Conservation (phyloP, 2,113 vertebrate genomes). For the Bothrops jararaca region DNA sequence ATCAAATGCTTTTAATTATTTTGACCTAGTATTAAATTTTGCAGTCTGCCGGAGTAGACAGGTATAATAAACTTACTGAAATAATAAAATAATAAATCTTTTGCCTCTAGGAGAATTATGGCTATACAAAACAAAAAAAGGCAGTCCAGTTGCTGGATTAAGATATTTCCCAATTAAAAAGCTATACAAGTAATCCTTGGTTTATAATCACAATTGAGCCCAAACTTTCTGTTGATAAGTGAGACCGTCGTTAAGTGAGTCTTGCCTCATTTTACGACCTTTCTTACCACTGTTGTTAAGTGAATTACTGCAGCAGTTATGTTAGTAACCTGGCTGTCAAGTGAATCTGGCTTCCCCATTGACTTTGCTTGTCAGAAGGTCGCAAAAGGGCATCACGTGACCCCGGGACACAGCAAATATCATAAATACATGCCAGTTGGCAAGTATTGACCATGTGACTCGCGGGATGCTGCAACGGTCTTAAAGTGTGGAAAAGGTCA, state of each 20-base stretch:
- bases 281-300: not conserved
- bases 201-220: not conserved
- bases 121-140: not conserved
- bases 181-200: not conserved
- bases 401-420: not conserved
- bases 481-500: not conserved
- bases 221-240: not conserved
- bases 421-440: not conserved
- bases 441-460: not conserved
- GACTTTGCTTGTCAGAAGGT: not conserved
- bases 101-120: not conserved
- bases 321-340: not conserved
- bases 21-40: not conserved
- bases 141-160: not conserved
- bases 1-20: not conserved
- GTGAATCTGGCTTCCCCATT: not conserved
- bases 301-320: not conserved
- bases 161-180: not conserved
- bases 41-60: not conserved
- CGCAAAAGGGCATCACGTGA: not conserved
- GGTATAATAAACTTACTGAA: not conserved
- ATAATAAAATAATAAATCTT: not conserved
- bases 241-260: not conserved
- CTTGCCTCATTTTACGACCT: not conserved
- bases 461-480: not conserved